These are phyloP conservation scores for Frieseomelitta varia DNA, from an alignment of 1,140 invertebrate genomes.

Conservation along the genomic window DNA sequence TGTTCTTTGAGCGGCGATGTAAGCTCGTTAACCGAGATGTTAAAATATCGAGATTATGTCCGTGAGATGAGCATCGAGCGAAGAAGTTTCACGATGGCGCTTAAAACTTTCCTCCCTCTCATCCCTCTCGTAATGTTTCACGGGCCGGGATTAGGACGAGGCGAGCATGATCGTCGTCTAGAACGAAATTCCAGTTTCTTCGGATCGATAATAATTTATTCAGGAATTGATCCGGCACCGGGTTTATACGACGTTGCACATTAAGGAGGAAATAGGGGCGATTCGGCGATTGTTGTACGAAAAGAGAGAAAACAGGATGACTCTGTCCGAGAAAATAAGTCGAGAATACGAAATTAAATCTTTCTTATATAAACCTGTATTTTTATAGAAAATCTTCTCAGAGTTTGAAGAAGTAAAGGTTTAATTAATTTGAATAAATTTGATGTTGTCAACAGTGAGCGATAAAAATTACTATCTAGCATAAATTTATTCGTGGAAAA, in stretches of 20 bases:
- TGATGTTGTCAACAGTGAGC: too few species aligned
- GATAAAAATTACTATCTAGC: too few species aligned
- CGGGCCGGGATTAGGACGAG: neutral
- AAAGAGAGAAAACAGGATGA: neutral
- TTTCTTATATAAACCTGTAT: too few species aligned
- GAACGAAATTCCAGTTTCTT: neutral
- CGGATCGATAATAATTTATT: neutral
- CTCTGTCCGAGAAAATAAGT: too few species aligned
- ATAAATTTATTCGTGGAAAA: too few species aligned
- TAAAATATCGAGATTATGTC: slow-evolving; percentile 30
- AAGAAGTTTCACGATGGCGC: neutral
- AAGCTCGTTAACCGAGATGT: slow-evolving; percentile 15
- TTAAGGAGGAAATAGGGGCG: neutral
- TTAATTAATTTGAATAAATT: too few species aligned
- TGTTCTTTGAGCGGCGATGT: slow-evolving; percentile 23
- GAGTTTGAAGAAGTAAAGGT: too few species aligned
- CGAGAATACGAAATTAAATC: too few species aligned
- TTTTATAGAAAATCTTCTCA: too few species aligned
- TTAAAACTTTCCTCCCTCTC: neutral
- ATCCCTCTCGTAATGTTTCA: neutral
- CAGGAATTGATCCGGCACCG: neutral
- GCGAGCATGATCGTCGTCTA: neutral
- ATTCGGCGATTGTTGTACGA: neutral
- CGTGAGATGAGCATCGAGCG: neutral
- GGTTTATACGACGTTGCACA: neutral